phyloP scores from a whole-genome alignment of 2,113 vertebrate genomes.

The Ursus arctos region DNA sequence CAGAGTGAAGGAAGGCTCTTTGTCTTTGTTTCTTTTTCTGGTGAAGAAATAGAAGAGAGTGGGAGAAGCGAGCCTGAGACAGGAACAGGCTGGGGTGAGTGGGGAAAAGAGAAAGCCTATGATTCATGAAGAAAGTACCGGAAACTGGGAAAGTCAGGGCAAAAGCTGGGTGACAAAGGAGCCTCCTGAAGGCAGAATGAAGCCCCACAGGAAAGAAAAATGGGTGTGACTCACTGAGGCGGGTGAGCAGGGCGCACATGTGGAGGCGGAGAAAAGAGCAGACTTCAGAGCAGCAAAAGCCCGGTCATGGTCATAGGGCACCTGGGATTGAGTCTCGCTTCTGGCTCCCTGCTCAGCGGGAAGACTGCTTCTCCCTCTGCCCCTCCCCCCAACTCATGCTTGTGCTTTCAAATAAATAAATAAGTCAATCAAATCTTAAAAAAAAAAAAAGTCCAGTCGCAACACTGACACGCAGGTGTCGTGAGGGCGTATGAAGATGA shows the following conservation, averaged over 20 bases:
- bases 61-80: neutral
- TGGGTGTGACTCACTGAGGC: rapidly evolving
- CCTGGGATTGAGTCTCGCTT: too few relatives aligned
- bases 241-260: rapidly evolving
- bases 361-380: too few relatives aligned
- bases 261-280: neutral
- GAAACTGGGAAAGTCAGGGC: neutral
- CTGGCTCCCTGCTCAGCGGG: too few relatives aligned
- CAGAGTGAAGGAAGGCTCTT: neutral
- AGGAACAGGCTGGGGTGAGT: neutral
- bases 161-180: neutral
- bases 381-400: too few relatives aligned
- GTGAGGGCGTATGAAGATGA: rapidly evolving
- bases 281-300: rapidly evolving
- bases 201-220: neutral
- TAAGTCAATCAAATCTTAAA: too few relatives aligned
- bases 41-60: neutral
- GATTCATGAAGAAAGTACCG: neutral
- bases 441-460: neutral
- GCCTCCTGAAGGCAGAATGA: neutral
- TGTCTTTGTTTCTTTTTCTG: neutral
- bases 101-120: neutral
- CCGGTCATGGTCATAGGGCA: too few relatives aligned
- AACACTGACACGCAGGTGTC: rapidly evolving
- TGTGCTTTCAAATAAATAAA: too few relatives aligned